Percentiles rank a stretch among this genome's conserved stretches.
Conservation (phyloP, 2,113 vertebrate species). For the Xenopus borealis region DNA sequence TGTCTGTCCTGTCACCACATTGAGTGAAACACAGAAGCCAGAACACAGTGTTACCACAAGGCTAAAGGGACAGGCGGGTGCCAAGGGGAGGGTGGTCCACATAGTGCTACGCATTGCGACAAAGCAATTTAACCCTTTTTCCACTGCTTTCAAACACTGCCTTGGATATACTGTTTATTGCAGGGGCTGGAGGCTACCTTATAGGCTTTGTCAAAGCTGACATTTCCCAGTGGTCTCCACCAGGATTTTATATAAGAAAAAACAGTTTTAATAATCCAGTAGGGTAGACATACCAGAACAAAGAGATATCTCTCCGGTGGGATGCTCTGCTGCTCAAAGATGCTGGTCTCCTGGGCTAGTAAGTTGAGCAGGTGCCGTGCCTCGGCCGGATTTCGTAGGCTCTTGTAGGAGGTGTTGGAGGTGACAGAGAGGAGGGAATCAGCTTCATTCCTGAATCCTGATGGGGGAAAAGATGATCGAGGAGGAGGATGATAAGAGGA, state of each 20-base stretch:
- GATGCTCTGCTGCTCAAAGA: slow-evolving; percentile 62
- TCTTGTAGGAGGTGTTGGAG: slow-evolving; percentile 63
- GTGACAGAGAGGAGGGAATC: slow-evolving; percentile 71
- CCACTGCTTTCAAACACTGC: too few species aligned
- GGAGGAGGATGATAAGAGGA: not conserved
- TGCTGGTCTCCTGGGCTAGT: slow-evolving; percentile 66
- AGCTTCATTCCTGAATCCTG: slow-evolving; percentile 75
- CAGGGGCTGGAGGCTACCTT: too few species aligned
- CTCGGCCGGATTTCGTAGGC: slow-evolving; percentile 65
- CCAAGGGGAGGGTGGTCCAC: too few species aligned
- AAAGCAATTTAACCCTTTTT: too few species aligned
- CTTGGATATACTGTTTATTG: too few species aligned
- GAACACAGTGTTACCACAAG: slow-evolving; percentile 3
- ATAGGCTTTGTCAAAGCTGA: too few species aligned
- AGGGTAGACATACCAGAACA: slow-evolving; percentile 63
- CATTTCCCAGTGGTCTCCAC: too few species aligned
- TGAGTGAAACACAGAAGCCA: not conserved
- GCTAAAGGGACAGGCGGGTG: not conserved
- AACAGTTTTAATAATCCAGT: too few species aligned
- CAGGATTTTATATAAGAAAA: too few species aligned
- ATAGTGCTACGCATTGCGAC: too few species aligned
- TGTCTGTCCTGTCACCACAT: slow-evolving; percentile 25
- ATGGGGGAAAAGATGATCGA: too few species aligned
- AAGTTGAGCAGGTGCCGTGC: slow-evolving; percentile 63
- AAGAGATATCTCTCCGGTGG: slow-evolving; percentile 81